These are phyloP conservation scores for Malacoctenus gilli DNA, from an alignment of 2,797 vertebrate species.

Conservation along the genomic window DNA sequence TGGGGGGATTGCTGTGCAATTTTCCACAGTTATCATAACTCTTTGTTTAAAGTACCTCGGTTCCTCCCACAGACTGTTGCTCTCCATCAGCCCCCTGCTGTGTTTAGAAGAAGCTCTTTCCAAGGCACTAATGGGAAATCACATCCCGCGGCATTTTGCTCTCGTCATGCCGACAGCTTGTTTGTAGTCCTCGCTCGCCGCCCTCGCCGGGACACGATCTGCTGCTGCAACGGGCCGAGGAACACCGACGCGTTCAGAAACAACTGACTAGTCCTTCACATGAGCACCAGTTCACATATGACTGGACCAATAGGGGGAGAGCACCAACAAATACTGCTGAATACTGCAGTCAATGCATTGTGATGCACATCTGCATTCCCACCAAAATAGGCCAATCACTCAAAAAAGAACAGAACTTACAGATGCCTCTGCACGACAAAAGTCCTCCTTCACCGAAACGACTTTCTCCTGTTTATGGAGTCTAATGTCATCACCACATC, in stretches of 20 bases:
- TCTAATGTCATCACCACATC: constrained; percentile 26
- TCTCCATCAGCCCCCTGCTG: constrained; percentile 14
- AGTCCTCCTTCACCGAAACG: too few relatives aligned
- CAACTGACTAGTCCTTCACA: constrained; percentile 11
- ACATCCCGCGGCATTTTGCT: constrained; percentile 32
- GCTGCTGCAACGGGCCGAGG: constrained; percentile 23
- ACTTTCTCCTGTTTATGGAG: too few relatives aligned
- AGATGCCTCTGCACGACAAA: too few relatives aligned
- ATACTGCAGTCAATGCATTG: constrained; percentile 32
- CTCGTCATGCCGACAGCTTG: constrained; percentile 40
- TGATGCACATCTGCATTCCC: too few relatives aligned
- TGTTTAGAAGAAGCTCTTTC: not conserved
- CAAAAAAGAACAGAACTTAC: too few relatives aligned
- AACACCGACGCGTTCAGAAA: constrained; percentile 40
- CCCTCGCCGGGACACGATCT: not conserved
- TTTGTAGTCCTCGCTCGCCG: constrained; percentile 31
- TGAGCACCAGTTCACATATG: constrained; percentile 53
- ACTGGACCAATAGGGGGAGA: constrained; percentile 49
- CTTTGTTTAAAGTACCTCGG: constrained; percentile 22
- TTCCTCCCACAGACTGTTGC: constrained; percentile 8
- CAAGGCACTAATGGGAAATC: constrained; percentile 1
- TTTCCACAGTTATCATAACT: constrained; percentile 24
- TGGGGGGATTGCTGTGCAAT: constrained; percentile 1
- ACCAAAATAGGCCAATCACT: too few relatives aligned
- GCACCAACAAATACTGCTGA: constrained; percentile 56